Evolutionary conservation across 1,140 invertebrate species (phyloP).

Genomic region (Drosophila kohkoa): DNA sequence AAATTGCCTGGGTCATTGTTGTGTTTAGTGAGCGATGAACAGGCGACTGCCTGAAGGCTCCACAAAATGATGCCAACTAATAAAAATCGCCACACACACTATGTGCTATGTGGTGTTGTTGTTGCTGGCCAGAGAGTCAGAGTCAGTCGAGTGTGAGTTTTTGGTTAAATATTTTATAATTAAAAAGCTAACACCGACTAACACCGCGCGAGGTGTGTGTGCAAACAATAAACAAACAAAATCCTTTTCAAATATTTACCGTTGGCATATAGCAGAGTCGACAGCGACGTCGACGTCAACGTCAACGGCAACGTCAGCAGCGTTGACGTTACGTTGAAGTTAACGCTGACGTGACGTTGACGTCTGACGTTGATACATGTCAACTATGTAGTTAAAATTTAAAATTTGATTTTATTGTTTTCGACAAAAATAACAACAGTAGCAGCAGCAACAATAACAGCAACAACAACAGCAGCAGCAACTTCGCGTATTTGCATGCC

Average conservation of each 20-base stretch:
- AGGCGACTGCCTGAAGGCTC: constrained; percentile 29
- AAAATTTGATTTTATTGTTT: constrained; percentile 73
- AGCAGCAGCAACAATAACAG: background rate
- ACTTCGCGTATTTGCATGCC: constrained; percentile 53
- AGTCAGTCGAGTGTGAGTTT: constrained; percentile 79
- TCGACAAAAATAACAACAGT: constrained; percentile 19
- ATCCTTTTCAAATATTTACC: constrained; percentile 85
- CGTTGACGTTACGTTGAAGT: too few species aligned
- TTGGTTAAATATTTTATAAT: constrained; percentile 85
- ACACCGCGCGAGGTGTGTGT: constrained; percentile 83
- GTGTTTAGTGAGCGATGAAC: constrained; percentile 77
- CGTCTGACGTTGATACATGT: constrained; percentile 13
- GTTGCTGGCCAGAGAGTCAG: too few species aligned
- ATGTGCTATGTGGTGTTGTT: background rate
- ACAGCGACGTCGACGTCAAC: constrained; percentile 40
- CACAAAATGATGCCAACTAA: constrained; percentile 61
- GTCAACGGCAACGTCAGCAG: background rate
- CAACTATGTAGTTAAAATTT: constrained; percentile 58
- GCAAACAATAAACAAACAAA: constrained; percentile 85
- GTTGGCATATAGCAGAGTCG: constrained; percentile 74
- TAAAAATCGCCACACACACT: constrained; percentile 40
- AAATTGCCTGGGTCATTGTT: constrained; percentile 78
- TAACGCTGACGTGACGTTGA: background rate
- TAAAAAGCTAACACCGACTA: constrained; percentile 85
- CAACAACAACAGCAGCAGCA: constrained; percentile 10